Conservation (phyloP, 1,140 invertebrate species). For the Drosophila ercepeae region DNA sequence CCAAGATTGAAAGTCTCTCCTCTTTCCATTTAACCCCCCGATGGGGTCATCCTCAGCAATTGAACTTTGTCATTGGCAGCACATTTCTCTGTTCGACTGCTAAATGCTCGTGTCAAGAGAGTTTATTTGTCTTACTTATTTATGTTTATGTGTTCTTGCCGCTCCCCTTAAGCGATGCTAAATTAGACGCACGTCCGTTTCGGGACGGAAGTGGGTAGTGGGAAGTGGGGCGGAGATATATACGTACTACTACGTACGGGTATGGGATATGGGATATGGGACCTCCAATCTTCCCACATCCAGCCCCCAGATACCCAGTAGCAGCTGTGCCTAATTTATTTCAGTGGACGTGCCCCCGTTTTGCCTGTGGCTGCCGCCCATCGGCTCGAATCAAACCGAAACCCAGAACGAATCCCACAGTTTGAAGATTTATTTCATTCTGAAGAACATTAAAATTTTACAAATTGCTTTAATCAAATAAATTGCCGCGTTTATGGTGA, state of each 20-base stretch:
- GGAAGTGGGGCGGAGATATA: conserved; percentile 10
- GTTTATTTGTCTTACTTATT: conserved; percentile 79
- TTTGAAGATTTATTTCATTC: conserved; percentile 73
- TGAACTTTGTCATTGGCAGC: conserved; percentile 56
- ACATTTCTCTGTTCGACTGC: conserved; percentile 38
- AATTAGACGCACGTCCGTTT: conserved; percentile 69
- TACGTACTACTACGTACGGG: neutral
- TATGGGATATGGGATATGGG: conserved; percentile 22
- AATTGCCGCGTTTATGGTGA: conserved; percentile 77
- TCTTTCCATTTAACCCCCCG: neutral
- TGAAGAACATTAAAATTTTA: conserved; percentile 80
- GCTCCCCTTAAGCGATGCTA: conserved; percentile 38
- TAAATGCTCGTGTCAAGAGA: conserved; percentile 72
- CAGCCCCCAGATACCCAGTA: conserved; percentile 13
- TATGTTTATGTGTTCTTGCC: conserved; percentile 66
- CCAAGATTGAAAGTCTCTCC: neutral
- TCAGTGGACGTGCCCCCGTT: conserved; percentile 71
- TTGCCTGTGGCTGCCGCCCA: conserved; percentile 16
- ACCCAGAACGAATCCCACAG: conserved; percentile 63
- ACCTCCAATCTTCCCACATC: conserved; percentile 10
- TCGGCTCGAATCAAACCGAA: conserved; percentile 30
- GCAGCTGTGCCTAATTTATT: conserved; percentile 79
- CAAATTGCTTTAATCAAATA: conserved; percentile 79
- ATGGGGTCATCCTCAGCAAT: conserved; percentile 47
- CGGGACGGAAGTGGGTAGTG: conserved; percentile 19